These are phyloP conservation scores for Ciona savignyi DNA, from an alignment of 23 tunicate species.

Conservation along the genomic window DNA sequence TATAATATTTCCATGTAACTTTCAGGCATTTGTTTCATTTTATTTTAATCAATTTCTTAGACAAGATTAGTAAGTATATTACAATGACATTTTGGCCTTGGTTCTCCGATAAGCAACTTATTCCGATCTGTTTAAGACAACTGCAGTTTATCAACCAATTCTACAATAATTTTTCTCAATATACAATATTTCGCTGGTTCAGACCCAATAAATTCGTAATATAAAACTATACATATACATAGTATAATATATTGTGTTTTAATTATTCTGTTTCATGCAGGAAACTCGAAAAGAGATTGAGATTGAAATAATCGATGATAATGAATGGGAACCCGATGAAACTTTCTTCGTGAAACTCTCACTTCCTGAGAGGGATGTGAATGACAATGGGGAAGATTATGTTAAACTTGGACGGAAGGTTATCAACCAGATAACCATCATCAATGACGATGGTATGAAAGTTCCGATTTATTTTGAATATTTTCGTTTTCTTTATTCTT, in stretches of 20 bases:
- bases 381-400: constrained; percentile 23
- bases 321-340: constrained; percentile 98
- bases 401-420: constrained; percentile 62
- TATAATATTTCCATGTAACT: too few relatives aligned
- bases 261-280: constrained; percentile 31
- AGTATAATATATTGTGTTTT: too few relatives aligned
- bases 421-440: constrained; percentile 93
- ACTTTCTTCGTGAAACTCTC: constrained; percentile 86
- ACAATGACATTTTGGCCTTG: not conserved
- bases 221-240: too few relatives aligned
- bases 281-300: constrained; percentile 55
- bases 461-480: too few relatives aligned
- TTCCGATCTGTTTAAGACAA: too few relatives aligned
- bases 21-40: too few relatives aligned
- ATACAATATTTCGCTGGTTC: too few relatives aligned
- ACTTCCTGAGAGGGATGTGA: constrained; percentile 15
- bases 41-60: not conserved
- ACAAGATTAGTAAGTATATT: not conserved
- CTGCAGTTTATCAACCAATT: too few relatives aligned
- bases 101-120: too few relatives aligned
- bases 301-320: constrained; percentile 87
- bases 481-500: too few relatives aligned
- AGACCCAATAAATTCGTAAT: too few relatives aligned
- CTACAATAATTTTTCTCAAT: too few relatives aligned
- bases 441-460: constrained; percentile 91